phyloP scores from a whole-genome alignment of 2,113 vertebrate genomes.

The Centrocercus urophasianus region DNA sequence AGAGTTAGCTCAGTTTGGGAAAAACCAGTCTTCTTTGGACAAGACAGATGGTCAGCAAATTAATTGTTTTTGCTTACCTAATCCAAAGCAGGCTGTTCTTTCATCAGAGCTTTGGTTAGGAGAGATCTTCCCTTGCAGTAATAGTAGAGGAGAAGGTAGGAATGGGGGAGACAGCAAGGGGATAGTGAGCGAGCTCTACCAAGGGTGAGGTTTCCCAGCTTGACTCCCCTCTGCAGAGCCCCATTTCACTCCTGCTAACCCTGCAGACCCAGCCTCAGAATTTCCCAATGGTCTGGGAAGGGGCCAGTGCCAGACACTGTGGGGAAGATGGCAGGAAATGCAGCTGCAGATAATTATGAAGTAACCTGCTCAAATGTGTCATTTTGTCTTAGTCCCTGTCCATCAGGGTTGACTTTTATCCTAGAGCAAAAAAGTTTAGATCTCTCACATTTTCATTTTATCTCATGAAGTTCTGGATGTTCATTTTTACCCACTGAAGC shows the following conservation, averaged over 20 bases:
- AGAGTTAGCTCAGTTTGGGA: neutral
- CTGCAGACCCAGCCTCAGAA: neutral
- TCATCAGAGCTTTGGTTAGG: slow-evolving; percentile 28
- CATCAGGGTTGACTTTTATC: neutral
- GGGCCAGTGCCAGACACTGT: neutral
- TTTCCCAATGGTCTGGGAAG: neutral
- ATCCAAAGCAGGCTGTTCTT: neutral
- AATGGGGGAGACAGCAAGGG: neutral
- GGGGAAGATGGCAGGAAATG: slow-evolving; percentile 14
- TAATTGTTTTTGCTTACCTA: slow-evolving; percentile 15
- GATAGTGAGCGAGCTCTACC: neutral
- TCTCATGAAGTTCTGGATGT: neutral
- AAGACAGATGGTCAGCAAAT: slow-evolving; percentile 31
- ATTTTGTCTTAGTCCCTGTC: neutral
- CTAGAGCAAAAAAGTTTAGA: neutral
- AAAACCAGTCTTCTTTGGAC: slow-evolving; percentile 15
- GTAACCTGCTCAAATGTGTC: neutral
- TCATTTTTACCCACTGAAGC: slow-evolving; percentile 50
- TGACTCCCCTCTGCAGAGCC: neutral
- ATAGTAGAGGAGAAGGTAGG: neutral
- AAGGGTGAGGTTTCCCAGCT: slow-evolving; percentile 26
- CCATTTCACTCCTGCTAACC: neutral
- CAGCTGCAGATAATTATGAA: slow-evolving; percentile 7
- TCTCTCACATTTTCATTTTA: neutral
- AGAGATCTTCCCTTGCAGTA: slow-evolving; percentile 5